Evolutionary conservation across 1,140 invertebrate species (phyloP).

Genomic region (Drosophila serrata): DNA sequence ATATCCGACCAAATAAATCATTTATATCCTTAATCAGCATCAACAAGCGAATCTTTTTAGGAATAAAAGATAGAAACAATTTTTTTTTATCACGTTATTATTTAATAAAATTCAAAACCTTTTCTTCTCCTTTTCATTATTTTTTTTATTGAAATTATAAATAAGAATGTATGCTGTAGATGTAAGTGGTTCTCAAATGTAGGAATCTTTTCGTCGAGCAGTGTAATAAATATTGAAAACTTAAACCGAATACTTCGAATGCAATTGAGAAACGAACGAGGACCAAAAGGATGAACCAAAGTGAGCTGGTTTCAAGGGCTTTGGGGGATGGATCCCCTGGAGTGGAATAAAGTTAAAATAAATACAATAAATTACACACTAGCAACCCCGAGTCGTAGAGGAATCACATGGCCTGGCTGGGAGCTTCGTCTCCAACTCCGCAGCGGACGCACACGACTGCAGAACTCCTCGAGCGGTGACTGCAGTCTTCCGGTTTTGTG

Average conservation of each 20-base stretch:
- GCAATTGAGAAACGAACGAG: conserved; percentile 29
- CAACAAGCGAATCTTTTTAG: too few relatives aligned
- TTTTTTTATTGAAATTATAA: conserved; percentile 41
- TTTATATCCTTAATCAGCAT: too few relatives aligned
- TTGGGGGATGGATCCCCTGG: background rate
- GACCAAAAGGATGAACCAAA: conserved; percentile 9
- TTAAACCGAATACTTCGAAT: conserved; percentile 35
- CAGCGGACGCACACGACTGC: conserved; percentile 48
- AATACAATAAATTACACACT: conserved; percentile 74
- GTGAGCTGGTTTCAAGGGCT: conserved; percentile 6
- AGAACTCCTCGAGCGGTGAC: conserved; percentile 54
- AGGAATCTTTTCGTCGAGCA: conserved; percentile 25
- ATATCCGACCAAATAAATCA: too few relatives aligned
- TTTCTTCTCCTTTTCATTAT: background rate
- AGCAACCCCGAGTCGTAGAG: conserved; percentile 83
- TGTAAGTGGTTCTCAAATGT: conserved; percentile 44
- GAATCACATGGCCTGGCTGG: conserved; percentile 79
- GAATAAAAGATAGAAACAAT: too few relatives aligned
- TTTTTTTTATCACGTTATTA: too few relatives aligned
- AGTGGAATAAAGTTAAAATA: conserved; percentile 54
- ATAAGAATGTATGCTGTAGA: conserved; percentile 29
- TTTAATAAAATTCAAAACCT: too few relatives aligned
- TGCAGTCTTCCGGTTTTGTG: conserved; percentile 59
- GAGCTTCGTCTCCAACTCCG: conserved; percentile 23
- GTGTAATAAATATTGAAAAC: conserved; percentile 64